Evolutionary conservation across 2,888 invertebrate genomes (phyloP).

Genomic region (Drosophila rubida): DNA sequence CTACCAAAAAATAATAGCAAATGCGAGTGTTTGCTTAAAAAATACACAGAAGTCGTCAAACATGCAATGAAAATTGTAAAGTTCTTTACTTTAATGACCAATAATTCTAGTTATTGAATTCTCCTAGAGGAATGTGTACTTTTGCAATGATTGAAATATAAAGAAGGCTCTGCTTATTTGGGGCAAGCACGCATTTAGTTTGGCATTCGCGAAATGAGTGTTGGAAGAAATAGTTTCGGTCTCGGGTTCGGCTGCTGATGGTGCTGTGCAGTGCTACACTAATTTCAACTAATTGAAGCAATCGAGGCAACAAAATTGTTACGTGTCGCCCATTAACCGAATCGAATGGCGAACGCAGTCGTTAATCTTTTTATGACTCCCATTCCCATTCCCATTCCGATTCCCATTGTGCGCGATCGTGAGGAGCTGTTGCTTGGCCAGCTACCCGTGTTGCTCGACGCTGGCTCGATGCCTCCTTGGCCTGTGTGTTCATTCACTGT

Average conservation of each 20-base stretch:
- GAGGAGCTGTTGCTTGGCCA: constrained; percentile 14
- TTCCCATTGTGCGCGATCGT: constrained; percentile 49
- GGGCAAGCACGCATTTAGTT: not conserved
- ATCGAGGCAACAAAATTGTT: constrained; percentile 52
- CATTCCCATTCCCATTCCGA: constrained; percentile 23
- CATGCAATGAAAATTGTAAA: too few species aligned
- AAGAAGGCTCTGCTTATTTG: not conserved
- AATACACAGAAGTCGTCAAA: too few species aligned
- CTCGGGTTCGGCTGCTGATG: constrained; percentile 1
- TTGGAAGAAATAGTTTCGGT: not conserved
- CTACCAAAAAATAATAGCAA: too few species aligned
- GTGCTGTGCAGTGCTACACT: constrained; percentile 15
- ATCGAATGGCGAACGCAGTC: constrained; percentile 52
- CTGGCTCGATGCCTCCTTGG: constrained; percentile 10
- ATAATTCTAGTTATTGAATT: too few species aligned
- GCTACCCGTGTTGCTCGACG: constrained; percentile 53
- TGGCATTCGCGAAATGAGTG: not conserved
- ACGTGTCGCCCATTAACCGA: constrained; percentile 53
- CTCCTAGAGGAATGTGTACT: too few species aligned
- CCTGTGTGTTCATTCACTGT: not conserved
- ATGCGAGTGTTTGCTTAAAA: too few species aligned
- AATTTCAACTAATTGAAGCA: constrained; percentile 47
- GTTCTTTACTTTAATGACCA: too few species aligned
- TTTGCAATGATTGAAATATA: too few species aligned
- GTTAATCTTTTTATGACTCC: constrained; percentile 55